A percentile compares a stretch with the other conserved stretches of the same genome.
Conservation (phyloP, 2,797 vertebrate species). For the Adelosebastes latens region DNA sequence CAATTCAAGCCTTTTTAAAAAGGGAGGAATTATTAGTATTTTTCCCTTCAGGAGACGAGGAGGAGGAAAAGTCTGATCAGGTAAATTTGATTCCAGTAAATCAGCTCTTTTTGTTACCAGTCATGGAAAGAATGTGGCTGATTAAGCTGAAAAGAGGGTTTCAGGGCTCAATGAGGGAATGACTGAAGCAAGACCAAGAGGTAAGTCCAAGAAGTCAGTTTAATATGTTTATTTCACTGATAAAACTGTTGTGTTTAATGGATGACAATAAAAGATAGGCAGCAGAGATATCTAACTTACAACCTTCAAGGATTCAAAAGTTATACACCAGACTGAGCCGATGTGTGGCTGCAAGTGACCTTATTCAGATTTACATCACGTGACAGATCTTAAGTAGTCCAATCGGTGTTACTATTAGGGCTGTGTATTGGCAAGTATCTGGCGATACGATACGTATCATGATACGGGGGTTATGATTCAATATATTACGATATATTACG, state of each 20-base stretch:
- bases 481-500: too few relatives aligned
- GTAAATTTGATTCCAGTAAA: conserved; percentile 73
- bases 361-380: not conserved
- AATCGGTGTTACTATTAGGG: not conserved
- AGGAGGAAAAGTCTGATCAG: conserved; percentile 70
- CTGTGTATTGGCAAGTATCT: too few relatives aligned
- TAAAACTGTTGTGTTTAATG: not conserved
- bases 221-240: not conserved
- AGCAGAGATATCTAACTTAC: not conserved
- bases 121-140: conserved; percentile 75
- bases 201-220: not conserved
- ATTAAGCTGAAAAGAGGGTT: conserved; percentile 45
- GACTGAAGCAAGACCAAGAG: not conserved
- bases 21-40: conserved; percentile 43
- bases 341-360: not conserved
- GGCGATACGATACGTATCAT: too few relatives aligned
- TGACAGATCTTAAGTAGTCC: not conserved
- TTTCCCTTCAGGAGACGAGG: conserved; percentile 42
- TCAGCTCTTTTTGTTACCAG: conserved; percentile 64
- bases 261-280: not conserved
- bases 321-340: not conserved
- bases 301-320: not conserved
- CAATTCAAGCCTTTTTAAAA: conserved; percentile 41
- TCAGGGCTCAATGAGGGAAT: conserved; percentile 7
- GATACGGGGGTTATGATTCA: too few relatives aligned